These are phyloP conservation scores for Lasioglossum calceatum DNA, from an alignment of 2,888 invertebrate species.

Conservation along the genomic window DNA sequence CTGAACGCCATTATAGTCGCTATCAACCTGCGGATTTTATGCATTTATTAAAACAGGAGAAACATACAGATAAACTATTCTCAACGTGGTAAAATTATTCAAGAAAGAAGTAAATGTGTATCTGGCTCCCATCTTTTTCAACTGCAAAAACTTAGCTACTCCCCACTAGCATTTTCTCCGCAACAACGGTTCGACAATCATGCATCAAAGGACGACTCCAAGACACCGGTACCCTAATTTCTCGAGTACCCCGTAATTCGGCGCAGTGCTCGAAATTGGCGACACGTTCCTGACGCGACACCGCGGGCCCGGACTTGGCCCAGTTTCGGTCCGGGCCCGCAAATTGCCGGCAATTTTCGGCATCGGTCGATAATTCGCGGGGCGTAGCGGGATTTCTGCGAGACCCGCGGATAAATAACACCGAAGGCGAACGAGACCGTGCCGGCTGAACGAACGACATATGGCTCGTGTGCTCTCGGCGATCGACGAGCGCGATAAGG, in stretches of 20 bases:
- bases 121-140: too few relatives aligned
- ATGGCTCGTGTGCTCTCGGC: conserved; percentile 41
- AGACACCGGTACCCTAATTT: background rate
- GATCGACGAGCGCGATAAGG: conserved; percentile 63
- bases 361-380: background rate
- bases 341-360: conserved; percentile 66
- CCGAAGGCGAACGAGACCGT: conserved; percentile 18
- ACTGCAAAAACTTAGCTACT: too few relatives aligned
- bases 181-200: too few relatives aligned
- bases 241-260: background rate
- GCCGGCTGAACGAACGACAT: conserved; percentile 28
- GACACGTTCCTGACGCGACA: conserved; percentile 18
- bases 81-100: too few relatives aligned
- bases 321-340: conserved; percentile 62
- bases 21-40: too few relatives aligned
- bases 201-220: too few relatives aligned
- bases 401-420: conserved; percentile 37
- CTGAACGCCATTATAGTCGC: too few relatives aligned
- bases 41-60: too few relatives aligned
- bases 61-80: too few relatives aligned
- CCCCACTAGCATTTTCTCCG: too few relatives aligned
- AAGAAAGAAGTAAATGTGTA: too few relatives aligned
- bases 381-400: conserved; percentile 34
- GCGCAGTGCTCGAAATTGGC: background rate
- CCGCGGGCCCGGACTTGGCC: background rate